Base-by-base conservation (phyloP, 2,888 invertebrate genomes). In the Hirtodrosophila trivittata region DNA sequence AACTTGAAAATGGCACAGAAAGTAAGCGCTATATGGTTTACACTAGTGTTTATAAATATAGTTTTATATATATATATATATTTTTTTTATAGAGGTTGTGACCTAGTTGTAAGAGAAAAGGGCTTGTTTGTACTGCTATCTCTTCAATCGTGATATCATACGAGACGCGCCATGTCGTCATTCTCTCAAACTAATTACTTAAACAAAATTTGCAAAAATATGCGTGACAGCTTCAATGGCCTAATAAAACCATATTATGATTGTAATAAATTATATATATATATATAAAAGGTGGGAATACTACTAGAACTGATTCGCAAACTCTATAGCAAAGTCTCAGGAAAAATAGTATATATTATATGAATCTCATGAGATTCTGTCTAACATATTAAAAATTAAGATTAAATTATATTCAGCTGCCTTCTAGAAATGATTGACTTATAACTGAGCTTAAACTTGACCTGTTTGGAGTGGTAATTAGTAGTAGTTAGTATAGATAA, bases 1-100 rank as follows among this genome's bases (percentile, higher is more conserved):
- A 81, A 75, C 82, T 70, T 73, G 70, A 81, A 80, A 81, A 73
- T 56, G 57, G 54, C 56, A 58, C 57, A 69, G 43, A 64, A 71
- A 68, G 62, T 59, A 38, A 33, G 26, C 30, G 39, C 55, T 7
- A 28, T 28, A 3, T 28, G 7, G 7, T 5, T 21, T 32, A 32
- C 9, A 3, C 6, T 35, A 35, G 14, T 12, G 2, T 13, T 12
- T 35, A 13, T 63, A 75, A 60, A 55, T 51, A 41, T 57, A 58
- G 55, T 60, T 21, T 21, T 45, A 35, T 54, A 47, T 62, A 39
- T 5, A 21, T 5, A 21, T 21, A 21, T 21, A 21, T 21, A 3
- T 21, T 32, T 21, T 35, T 46, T 46, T 32, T 54, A 42, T 60
- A 12, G 33, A 51, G 42, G 32, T 41, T 42, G 37, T 68, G 75